These are phyloP conservation scores for Drosophila parthenogenetica DNA, from an alignment of 2,888 invertebrate genomes.

Conservation along the genomic window DNA sequence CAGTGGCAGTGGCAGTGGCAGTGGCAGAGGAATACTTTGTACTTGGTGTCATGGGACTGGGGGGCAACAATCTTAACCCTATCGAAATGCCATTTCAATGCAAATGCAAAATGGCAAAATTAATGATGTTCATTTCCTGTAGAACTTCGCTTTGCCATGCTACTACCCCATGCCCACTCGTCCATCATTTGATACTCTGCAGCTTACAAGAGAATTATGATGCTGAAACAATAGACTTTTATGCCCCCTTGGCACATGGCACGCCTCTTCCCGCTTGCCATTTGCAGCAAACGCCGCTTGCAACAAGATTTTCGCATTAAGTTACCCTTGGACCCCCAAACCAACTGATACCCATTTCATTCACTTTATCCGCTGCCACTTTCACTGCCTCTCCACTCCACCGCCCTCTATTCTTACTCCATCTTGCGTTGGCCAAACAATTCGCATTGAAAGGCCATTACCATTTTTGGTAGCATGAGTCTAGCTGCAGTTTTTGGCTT, in stretches of 20 bases:
- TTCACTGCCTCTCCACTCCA: background rate
- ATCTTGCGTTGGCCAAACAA: slow-evolving; percentile 18
- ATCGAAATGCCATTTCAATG: slow-evolving; percentile 81
- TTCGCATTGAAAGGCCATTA: slow-evolving; percentile 72
- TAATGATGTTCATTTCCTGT: slow-evolving; percentile 81
- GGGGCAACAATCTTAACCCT: slow-evolving; percentile 66
- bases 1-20: slow-evolving; percentile 67
- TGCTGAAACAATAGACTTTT: slow-evolving; percentile 81
- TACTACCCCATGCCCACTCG: background rate
- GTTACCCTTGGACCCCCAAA: slow-evolving; percentile 41
- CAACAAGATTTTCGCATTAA: slow-evolving; percentile 81
- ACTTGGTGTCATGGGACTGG: slow-evolving; percentile 10
- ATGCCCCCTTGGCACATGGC: slow-evolving; percentile 43
- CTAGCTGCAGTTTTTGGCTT: slow-evolving; percentile 72
- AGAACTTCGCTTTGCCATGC: slow-evolving; percentile 8
- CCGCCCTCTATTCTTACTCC: background rate
- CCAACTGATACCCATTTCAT: slow-evolving; percentile 18
- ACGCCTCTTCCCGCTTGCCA: slow-evolving; percentile 36
- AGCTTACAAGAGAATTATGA: slow-evolving; percentile 81
- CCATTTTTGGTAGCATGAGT: slow-evolving; percentile 52
- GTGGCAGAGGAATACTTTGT: slow-evolving; percentile 66
- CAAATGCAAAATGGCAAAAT: slow-evolving; percentile 80
- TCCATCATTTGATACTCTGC: slow-evolving; percentile 37
- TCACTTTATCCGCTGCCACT: background rate
- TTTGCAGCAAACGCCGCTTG: slow-evolving; percentile 65